phyloP scores from a whole-genome alignment of 2,888 invertebrate genomes.

The Xestia sexstrigata region DNA sequence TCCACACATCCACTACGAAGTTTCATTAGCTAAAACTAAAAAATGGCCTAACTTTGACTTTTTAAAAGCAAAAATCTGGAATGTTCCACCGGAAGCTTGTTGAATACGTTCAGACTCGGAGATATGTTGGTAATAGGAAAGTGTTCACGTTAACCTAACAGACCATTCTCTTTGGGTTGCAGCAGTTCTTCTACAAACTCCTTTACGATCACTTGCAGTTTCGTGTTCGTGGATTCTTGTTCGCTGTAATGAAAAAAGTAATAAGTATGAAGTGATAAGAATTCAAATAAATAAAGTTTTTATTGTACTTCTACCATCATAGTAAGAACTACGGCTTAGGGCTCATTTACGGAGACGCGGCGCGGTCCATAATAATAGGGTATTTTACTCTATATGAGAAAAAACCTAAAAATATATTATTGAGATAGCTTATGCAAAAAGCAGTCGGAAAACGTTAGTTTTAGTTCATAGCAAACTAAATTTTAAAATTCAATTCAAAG shows the following conservation, averaged over 20 bases:
- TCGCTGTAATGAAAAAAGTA: conserved; percentile 90
- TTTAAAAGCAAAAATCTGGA: conserved; percentile 9
- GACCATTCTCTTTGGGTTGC: conserved; percentile 93
- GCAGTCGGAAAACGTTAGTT: too few species aligned
- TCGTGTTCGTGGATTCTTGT: conserved; percentile 90
- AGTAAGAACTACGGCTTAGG: not conserved
- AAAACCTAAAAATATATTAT: too few species aligned
- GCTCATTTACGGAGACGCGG: too few species aligned
- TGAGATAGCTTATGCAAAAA: too few species aligned
- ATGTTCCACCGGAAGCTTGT: conserved; percentile 18
- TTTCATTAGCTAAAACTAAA: not conserved
- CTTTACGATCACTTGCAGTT: conserved; percentile 93
- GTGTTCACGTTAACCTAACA: conserved; percentile 68
- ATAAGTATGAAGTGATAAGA: not conserved
- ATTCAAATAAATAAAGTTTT: not conserved
- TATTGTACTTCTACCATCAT: not conserved
- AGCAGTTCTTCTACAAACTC: conserved; percentile 95
- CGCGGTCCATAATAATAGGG: too few species aligned
- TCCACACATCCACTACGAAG: not conserved
- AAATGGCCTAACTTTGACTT: too few species aligned
- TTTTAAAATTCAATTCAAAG: too few species aligned
- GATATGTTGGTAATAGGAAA: not conserved
- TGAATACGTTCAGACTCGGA: not conserved
- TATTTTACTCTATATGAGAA: too few species aligned
- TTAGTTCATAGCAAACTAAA: too few species aligned